Conservation (phyloP, 2,888 invertebrate genomes). For the Gerosis bhagava region DNA sequence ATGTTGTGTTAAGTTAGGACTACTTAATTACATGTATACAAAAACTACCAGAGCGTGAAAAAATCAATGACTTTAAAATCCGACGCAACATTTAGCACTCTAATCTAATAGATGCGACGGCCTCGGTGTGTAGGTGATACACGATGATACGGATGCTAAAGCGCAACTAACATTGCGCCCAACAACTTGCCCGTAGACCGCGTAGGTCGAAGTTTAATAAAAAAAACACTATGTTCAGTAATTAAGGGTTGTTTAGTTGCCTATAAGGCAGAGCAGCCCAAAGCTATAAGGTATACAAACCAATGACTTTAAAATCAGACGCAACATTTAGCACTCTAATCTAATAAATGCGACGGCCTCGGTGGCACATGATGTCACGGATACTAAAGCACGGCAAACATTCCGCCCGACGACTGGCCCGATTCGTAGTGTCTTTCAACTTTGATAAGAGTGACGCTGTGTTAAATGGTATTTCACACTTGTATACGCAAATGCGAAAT, state of each 20-base stretch:
- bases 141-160: conserved; percentile 62
- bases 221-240: too few relatives aligned
- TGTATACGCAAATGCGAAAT: conserved; percentile 1
- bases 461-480: conserved; percentile 26
- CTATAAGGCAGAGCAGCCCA: too few relatives aligned
- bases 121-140: conserved; percentile 77
- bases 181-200: too few relatives aligned
- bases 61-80: conserved; percentile 42
- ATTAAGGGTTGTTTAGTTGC: too few relatives aligned
- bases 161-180: conserved; percentile 55
- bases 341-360: conserved; percentile 55
- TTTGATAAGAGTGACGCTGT: conserved; percentile 12
- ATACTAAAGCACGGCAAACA: conserved; percentile 48
- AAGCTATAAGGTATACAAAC: too few relatives aligned
- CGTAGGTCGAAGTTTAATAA: too few relatives aligned
- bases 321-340: conserved; percentile 47
- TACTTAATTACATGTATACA: too few relatives aligned
- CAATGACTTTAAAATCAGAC: conserved; percentile 45
- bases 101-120: conserved; percentile 43
- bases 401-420: conserved; percentile 43
- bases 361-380: conserved; percentile 74
- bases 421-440: conserved; percentile 10
- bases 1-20: too few relatives aligned
- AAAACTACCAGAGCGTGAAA: conserved; percentile 30
- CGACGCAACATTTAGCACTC: conserved; percentile 51